Conservation (phyloP, 1,140 invertebrate species). For the Wiebesia pumilae region DNA sequence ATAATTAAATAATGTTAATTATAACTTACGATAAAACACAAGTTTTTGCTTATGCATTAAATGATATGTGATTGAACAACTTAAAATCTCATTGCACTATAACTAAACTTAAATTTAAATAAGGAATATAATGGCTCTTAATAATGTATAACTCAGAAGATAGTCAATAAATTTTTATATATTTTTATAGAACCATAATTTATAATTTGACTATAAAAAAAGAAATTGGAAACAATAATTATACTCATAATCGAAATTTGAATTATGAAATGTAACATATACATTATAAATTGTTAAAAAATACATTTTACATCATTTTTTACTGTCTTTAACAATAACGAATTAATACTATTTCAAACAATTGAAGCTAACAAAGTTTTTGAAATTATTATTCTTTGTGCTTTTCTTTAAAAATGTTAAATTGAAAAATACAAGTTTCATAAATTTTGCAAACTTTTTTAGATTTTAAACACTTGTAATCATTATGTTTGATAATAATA, state of each 20-base stretch:
- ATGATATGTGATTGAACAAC: no score
- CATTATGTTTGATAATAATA: not conserved
- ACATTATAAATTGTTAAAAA: not conserved
- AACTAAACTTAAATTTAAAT: no score
- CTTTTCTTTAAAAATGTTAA: not conserved
- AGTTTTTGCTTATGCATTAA: no score
- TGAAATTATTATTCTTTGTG: not conserved
- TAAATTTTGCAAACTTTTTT: not conserved
- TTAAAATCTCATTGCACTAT: no score
- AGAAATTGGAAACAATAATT: not conserved
- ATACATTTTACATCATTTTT: not conserved
- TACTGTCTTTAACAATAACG: not conserved
- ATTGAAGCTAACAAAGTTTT: not conserved
- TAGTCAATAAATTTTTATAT: slow-evolving; percentile 7
- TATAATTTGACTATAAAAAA: not conserved
- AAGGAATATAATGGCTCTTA: no score
- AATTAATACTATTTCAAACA: not conserved
- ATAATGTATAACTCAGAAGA: not conserved
- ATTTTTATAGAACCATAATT: not conserved
- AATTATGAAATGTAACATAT: not conserved
- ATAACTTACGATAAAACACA: no score
- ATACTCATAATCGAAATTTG: not conserved
- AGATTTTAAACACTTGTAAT: not conserved
- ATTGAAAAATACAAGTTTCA: slow-evolving; percentile 5
- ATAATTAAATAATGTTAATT: no score